phyloP scores from a whole-genome alignment of 2,797 vertebrate genomes.

The Pseudocheirus occidentalis region DNA sequence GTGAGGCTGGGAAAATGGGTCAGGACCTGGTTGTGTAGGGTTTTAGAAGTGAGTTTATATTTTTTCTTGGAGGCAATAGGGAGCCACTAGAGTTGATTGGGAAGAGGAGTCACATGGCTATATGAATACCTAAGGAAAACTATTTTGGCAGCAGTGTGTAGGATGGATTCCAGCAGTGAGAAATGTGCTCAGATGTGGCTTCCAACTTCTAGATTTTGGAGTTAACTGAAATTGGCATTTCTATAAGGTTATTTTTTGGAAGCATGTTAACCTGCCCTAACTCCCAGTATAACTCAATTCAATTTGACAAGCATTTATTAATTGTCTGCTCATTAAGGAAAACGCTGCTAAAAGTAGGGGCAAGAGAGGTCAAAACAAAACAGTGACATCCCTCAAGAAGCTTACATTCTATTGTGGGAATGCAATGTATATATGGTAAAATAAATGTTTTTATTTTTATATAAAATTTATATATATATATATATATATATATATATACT shows the following conservation, averaged over 20 bases:
- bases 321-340: not conserved
- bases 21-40: not conserved
- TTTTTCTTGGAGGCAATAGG: not conserved
- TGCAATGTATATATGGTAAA: not conserved
- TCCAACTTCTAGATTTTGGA: not conserved
- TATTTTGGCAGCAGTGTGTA: not conserved
- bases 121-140: not conserved
- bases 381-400: not conserved
- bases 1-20: not conserved
- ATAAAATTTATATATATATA: too few relatives aligned
- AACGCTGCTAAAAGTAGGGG: not conserved
- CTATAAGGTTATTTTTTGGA: not conserved
- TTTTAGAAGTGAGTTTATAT: not conserved
- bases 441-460: too few relatives aligned
- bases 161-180: not conserved
- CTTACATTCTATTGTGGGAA: not conserved
- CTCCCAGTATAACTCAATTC: not conserved
- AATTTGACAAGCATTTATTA: not conserved
- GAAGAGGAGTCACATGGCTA: not conserved
- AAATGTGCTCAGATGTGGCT: not conserved
- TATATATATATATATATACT: too few relatives aligned
- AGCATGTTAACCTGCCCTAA: not conserved
- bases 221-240: not conserved
- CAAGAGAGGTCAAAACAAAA: slow-evolving; percentile 16
- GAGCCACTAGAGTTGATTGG: not conserved